Base-by-base conservation (phyloP, 2,113 vertebrate genomes). In the Thunnus maccoyii region DNA sequence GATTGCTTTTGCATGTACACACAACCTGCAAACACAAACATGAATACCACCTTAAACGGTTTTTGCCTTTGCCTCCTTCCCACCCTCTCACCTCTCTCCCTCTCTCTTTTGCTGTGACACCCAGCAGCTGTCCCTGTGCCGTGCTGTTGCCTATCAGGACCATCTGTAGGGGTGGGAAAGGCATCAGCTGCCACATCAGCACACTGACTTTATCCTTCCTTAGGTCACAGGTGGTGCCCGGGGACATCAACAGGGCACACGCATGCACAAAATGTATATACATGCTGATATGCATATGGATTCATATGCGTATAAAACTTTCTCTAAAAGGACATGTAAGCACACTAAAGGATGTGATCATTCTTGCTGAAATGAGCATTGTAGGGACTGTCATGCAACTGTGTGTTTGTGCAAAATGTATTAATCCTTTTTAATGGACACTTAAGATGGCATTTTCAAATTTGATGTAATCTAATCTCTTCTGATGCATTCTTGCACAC, bases 141-240 rank as follows among this genome's bases (percentile, higher is more conserved):
- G 13, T 78, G 74, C 64, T 60, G 15, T 48, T 58, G 60, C 70
- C 84, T 58, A 76, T 82, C 56, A 68, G 58, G 78, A 67, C 84
- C 84, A 91, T 91, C 84, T 89, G 89, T 54, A 72, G n/a, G 50
- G 61, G 57, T 27, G 73, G 48, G 48, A 73, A 70, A 69, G 51
- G 73, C 68, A 80, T 88, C 78, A 78, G 82, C 75, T 83, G 83
- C 69, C 77, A 77, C 69, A 83, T 85, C 69, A 85, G 80, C 84
- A 85, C 69, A 50, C 61, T 81, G 63, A 86, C 64, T 76, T 87
- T 63, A 83, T 51, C 77, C 69, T 80, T 76, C 44, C 36, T 3
- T 3, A 76, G 89, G 78, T 91, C 87, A 88, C 86, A 86, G 78
- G 86, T 88, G 80, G 78, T 46, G 55, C 4, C 55, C 1, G 10